These are phyloP conservation scores for Acronicta aceris DNA, from an alignment of 2,888 invertebrate species.

Conservation along the genomic window DNA sequence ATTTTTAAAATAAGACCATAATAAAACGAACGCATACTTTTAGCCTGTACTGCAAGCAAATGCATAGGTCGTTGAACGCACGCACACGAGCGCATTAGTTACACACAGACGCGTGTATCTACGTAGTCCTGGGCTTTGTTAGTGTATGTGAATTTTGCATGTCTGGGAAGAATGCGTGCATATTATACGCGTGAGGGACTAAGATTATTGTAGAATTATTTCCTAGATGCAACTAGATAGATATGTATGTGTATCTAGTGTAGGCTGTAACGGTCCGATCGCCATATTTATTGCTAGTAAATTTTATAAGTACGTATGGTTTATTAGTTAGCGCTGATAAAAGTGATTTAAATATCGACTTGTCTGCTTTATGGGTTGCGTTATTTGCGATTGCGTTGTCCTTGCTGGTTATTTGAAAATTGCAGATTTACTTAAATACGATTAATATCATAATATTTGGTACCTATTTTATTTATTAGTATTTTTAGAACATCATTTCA, in stretches of 20 bases:
- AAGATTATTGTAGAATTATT: slow-evolving; percentile 88
- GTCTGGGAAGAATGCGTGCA: slow-evolving; percentile 88
- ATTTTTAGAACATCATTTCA: too few relatives aligned
- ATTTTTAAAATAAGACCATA: slow-evolving; percentile 89
- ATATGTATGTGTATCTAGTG: slow-evolving; percentile 58
- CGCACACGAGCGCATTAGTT: slow-evolving; percentile 69
- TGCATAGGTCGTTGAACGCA: slow-evolving; percentile 87
- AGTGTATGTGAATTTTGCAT: slow-evolving; percentile 86
- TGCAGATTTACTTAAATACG: too few relatives aligned
- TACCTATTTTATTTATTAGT: too few relatives aligned
- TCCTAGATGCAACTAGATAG: slow-evolving; percentile 81
- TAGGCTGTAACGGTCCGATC: slow-evolving; percentile 76
- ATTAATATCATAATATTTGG: too few relatives aligned
- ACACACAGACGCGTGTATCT: slow-evolving; percentile 65
- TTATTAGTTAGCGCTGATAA: slow-evolving; percentile 77
- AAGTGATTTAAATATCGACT: slow-evolving; percentile 73
- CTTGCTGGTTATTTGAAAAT: slow-evolving; percentile 36
- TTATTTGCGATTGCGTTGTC: slow-evolving; percentile 56
- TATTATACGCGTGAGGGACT: slow-evolving; percentile 80
- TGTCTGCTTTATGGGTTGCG: slow-evolving; percentile 54
- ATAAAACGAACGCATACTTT: slow-evolving; percentile 89
- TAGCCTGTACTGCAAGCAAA: slow-evolving; percentile 88
- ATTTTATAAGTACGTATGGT: slow-evolving; percentile 79
- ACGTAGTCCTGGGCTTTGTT: slow-evolving; percentile 66
- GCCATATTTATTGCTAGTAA: slow-evolving; percentile 82